Evolutionary conservation across 2,113 vertebrate species (phyloP), one percentile per base, ranked within the genome.

Genomic region (Takifugu bimaculatus): DNA sequence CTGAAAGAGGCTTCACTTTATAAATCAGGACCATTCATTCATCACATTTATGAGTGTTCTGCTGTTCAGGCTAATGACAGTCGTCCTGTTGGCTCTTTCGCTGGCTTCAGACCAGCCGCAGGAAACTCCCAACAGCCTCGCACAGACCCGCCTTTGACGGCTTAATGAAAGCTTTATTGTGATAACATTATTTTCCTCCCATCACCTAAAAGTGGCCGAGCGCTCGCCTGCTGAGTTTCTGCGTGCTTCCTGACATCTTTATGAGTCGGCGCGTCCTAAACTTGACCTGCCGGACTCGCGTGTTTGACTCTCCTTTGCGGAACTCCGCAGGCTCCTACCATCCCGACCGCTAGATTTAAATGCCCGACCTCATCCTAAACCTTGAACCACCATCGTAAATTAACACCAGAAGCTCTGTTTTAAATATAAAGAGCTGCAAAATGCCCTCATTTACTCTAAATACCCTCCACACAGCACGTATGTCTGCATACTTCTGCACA

Each of bases 101-200:
- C 68, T 29, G 45, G 65, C 63, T 71, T 26, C 13, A 72, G 72
- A 77, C 57, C 60, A 53, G 45, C 72, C 50, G 10, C 72, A 62
- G 81, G 85, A 83, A 82, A 72, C 57, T 59, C 61, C 70, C 59
- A 20, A 42, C 75, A 80, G 72, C 64, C 66, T 69, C 85, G 77
- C 71, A 88, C 84, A 88, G 81, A 83, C 80, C 64, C 80, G 63
- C 77, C 83, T 82, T 86, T 88, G 60, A 88, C 79, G 81, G 68
- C 74, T 20, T 61, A 78, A 82, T 86, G 80, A 87, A 86, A 83
- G 84, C 66, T 78, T 79, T 81, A 82, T 84, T 85, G 83, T 85
- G 55, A 81, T 72, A 57, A 77, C 81, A 83, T 80, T 74, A 85
- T 78, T 85, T 84, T 83, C 48, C 74, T 62, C 72, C 54, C 26